Evolutionary conservation across 2,888 invertebrate species (phyloP), one percentile per base, ranked within the genome.

Genomic region (Caenorhabditis afra): DNA sequence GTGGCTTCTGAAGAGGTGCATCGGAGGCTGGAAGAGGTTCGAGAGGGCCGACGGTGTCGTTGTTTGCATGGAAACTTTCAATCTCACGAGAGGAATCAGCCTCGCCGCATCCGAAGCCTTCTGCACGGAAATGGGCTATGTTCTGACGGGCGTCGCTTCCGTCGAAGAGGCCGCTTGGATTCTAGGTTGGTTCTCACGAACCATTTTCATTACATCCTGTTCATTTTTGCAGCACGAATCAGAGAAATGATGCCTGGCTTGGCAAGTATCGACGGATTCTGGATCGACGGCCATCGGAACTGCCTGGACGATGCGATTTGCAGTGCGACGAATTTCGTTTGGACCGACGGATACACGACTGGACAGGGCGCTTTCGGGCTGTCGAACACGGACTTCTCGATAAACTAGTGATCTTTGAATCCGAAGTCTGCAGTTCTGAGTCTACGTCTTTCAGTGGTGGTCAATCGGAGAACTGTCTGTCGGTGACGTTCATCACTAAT

Each of bases 11-110:
- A 22, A 20, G 14, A 66, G 55, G 16, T 66, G 66, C 37, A 1
- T 55, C 10, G 35, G n/a, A 0, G 47, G 55, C 20, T 66, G 66
- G 66, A 66, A 45, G 37, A 44, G 47, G 37, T 66, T 66, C 18
- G 8, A 57, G 14, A 66, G 66, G 47, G 14, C 11, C 1, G 22
- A 66, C 7, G 0, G 7, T n/a, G 37, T 47, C 1, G n/a, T 22
- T 18, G 57, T 66, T 14, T 66, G 66, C 23, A 55, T 66, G 35
- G 55, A 66, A 14, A 7, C 16, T 3, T 57, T 57, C 55, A 23
- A 35, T 1, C 2, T 53, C 0, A 5, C 44, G 7, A 1, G 1
- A 0, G 0, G 3, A 8, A 14, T 18, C 18, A 18, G 12, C 1
- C 45, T n/a, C 1, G 39, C 35, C 0, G 22, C 20, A 14, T 35